Evolutionary conservation across 2,797 vertebrate genomes (phyloP).

Genomic region (Lutjanus campechanus): DNA sequence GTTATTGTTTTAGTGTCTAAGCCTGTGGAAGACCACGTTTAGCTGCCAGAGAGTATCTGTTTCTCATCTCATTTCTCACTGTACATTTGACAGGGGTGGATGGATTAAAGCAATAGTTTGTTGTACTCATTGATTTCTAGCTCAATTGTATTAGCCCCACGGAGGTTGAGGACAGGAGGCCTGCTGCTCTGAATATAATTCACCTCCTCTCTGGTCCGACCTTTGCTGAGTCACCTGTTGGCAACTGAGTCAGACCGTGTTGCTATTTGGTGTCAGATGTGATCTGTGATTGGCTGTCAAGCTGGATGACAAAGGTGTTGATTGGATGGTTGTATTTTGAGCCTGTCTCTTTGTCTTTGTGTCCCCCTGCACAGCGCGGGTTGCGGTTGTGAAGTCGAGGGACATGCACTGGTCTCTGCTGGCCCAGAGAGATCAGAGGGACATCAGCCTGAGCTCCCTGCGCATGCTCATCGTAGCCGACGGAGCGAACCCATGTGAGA

Average conservation of each 20-base stretch:
- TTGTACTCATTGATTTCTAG: slow-evolving; percentile 38
- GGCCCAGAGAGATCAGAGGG: slow-evolving; percentile 95
- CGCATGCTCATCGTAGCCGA: slow-evolving; percentile 96
- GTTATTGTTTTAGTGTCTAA: too few species aligned
- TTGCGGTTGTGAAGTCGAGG: slow-evolving; percentile 96
- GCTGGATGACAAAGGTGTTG: slow-evolving; percentile 4
- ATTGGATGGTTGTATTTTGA: slow-evolving; percentile 36
- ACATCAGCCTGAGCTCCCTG: slow-evolving; percentile 93
- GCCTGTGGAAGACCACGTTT: not conserved
- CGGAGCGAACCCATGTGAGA: slow-evolving; percentile 97
- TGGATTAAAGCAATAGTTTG: slow-evolving; percentile 35
- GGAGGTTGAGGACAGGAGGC: slow-evolving; percentile 16
- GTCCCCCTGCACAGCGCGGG: slow-evolving; percentile 82
- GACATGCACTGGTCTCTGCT: slow-evolving; percentile 99
- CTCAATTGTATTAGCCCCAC: not conserved
- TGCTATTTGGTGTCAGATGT: slow-evolving; percentile 45
- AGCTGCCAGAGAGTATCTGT: slow-evolving; percentile 3
- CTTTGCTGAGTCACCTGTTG: slow-evolving; percentile 56
- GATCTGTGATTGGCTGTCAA: slow-evolving; percentile 32
- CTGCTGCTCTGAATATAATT: slow-evolving; percentile 33
- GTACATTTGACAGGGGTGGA: slow-evolving; percentile 5
- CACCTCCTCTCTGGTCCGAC: slow-evolving; percentile 6
- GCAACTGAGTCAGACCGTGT: slow-evolving; percentile 28
- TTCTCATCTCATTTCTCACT: not conserved
- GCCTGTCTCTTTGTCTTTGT: slow-evolving; percentile 40